Conservation (phyloP, 2,888 invertebrate species). For the Eudemis profundana region DNA sequence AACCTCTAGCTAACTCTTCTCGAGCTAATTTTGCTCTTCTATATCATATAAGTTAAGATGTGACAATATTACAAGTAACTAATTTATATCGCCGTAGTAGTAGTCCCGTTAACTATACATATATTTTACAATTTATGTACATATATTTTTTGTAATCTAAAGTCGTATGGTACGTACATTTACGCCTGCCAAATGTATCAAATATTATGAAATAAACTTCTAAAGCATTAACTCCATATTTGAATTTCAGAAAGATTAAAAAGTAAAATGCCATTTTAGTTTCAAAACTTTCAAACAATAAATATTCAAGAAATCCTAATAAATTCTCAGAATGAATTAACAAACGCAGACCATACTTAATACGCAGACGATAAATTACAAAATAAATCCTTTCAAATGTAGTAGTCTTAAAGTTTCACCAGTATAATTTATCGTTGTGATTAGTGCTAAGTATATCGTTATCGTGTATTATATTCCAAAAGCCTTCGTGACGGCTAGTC, state of each 20-base stretch:
- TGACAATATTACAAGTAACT: slow-evolving; percentile 39
- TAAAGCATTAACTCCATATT: slow-evolving; percentile 1
- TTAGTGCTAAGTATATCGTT: slow-evolving; percentile 77
- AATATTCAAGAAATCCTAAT: neutral
- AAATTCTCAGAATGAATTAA: slow-evolving; percentile 1
- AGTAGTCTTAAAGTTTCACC: slow-evolving; percentile 21
- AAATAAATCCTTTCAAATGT: slow-evolving; percentile 11
- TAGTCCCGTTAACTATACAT: slow-evolving; percentile 25
- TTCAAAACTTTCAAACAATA: neutral
- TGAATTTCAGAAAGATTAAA: neutral
- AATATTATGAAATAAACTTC: neutral
- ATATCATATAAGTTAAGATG: slow-evolving; percentile 29
- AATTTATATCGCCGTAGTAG: slow-evolving; percentile 27
- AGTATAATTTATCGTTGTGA: slow-evolving; percentile 72
- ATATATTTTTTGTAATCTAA: slow-evolving; percentile 30
- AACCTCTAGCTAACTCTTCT: slow-evolving; percentile 49
- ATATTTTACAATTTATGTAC: slow-evolving; percentile 32
- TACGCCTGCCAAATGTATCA: slow-evolving; percentile 4
- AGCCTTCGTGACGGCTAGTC: slow-evolving; percentile 82
- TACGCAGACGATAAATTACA: neutral
- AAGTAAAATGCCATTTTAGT: neutral
- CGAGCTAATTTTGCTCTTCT: slow-evolving; percentile 6
- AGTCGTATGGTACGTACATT: slow-evolving; percentile 11
- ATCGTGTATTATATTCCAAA: slow-evolving; percentile 67
- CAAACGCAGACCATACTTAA: neutral